Evolutionary conservation across 2,888 invertebrate species (phyloP).

Genomic region (Aricia artaxerxes): DNA sequence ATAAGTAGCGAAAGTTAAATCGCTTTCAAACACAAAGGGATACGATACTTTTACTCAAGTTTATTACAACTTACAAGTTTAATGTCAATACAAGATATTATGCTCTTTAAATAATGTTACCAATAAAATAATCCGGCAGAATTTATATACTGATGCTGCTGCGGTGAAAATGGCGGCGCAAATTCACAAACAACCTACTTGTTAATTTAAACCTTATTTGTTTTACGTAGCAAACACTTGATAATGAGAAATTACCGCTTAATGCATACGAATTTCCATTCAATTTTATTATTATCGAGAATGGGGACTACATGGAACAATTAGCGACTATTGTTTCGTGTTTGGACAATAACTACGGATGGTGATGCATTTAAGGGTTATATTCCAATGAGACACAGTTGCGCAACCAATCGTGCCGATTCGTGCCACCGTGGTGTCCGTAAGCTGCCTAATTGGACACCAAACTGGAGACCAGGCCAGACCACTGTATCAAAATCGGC

Average conservation of each 20-base stretch:
- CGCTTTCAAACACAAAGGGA: too few relatives aligned
- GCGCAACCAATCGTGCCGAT: too few relatives aligned
- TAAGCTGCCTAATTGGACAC: too few relatives aligned
- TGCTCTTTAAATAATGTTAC: neutral
- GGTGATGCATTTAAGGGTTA: too few relatives aligned
- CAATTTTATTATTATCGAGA: constrained; percentile 22
- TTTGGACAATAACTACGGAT: constrained; percentile 20
- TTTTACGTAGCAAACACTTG: constrained; percentile 20
- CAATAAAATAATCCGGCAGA: neutral
- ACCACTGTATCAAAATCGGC: too few relatives aligned
- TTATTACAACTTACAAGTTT: too few relatives aligned
- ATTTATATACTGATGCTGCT: neutral
- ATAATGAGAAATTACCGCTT: constrained; percentile 5
- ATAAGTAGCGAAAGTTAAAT: too few relatives aligned
- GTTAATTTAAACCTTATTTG: constrained; percentile 21
- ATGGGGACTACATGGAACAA: constrained; percentile 23
- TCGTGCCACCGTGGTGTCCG: too few relatives aligned
- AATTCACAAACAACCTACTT: neutral
- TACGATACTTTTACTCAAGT: too few relatives aligned
- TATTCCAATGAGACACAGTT: too few relatives aligned
- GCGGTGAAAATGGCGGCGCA: neutral
- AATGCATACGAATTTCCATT: constrained; percentile 23
- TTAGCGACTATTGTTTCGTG: constrained; percentile 27
- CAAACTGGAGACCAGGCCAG: too few relatives aligned
- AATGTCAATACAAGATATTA: too few relatives aligned